Base-by-base conservation (phyloP, 2,888 invertebrate species). In the Sabellastarte sp. region DNA sequence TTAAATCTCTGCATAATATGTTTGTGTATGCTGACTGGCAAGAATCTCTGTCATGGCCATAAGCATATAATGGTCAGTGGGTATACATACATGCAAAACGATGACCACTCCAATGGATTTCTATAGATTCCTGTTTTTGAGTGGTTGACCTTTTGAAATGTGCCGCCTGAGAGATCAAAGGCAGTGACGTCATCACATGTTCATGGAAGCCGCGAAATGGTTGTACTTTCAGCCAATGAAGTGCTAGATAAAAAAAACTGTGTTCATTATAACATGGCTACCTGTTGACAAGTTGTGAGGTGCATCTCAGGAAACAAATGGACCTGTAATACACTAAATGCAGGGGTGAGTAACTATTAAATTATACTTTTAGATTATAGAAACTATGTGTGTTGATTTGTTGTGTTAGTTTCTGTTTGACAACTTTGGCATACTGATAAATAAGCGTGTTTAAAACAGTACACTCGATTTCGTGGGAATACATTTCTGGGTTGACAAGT, bases 131-230 rank as follows among this genome's bases (percentile, higher is more conserved):
- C n/a, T n/a, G n/a, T n/a, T n/a, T n/a, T n/a, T n/a, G n/a, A n/a
- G n/a, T n/a, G n/a, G n/a, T n/a, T n/a, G n/a, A n/a, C n/a, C n/a
- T n/a, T n/a, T n/a, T n/a, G n/a, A n/a, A n/a, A n/a, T n/a, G n/a
- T n/a, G n/a, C n/a, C 61, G 41, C 33, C 59, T 56, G 61, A 61
- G 57, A 57, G 50, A 15, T 24, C 24, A 29, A 30, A 53, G 29
- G 30, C 30, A 15, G 59, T 63, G 63, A 63, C 63, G 63, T 63
- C 63, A 63, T 53, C 52, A 41, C 63, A 20, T 63, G n/a, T 41
- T 63, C 63, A 55, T 60, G 63, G 63, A 63, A 55, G 63, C 63
- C 63, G 63, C 63, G 63, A 63, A 63, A 63, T 63, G 56, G 53
- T 56, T 53, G 53, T 26, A 33, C 32, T 33, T 31, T 32, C 29